Conservation (phyloP, 2,797 vertebrate species). For the Smutsia gigantea region DNA sequence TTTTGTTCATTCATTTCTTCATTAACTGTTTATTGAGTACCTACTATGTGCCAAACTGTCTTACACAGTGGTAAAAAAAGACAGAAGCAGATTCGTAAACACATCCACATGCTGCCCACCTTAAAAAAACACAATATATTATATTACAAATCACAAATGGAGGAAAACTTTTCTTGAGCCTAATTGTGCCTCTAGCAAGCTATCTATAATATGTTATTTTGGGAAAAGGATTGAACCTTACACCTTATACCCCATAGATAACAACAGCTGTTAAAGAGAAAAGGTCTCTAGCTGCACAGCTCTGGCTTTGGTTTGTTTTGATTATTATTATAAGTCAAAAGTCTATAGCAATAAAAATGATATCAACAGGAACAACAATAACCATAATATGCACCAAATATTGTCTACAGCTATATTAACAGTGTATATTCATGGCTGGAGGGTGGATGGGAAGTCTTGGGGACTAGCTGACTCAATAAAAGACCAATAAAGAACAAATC, state of each 20-base stretch:
- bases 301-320: slow-evolving; percentile 75
- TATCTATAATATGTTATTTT: slow-evolving; percentile 40
- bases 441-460: slow-evolving; percentile 13
- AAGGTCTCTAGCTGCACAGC: slow-evolving; percentile 67
- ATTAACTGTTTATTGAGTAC: not conserved
- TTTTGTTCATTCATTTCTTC: not conserved
- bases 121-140: not conserved
- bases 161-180: slow-evolving; percentile 32
- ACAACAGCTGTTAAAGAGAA: slow-evolving; percentile 76
- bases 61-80: not conserved
- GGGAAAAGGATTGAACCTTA: slow-evolving; percentile 27
- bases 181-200: slow-evolving; percentile 36
- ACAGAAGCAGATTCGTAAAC: not conserved
- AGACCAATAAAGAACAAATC: slow-evolving; percentile 75
- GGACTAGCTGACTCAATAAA: slow-evolving; percentile 72
- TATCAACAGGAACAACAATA: slow-evolving; percentile 76
- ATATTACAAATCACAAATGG: not conserved
- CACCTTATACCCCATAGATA: slow-evolving; percentile 28
- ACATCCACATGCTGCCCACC: not conserved
- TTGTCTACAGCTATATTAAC: slow-evolving; percentile 63
- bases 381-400: slow-evolving; percentile 71
- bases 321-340: slow-evolving; percentile 83
- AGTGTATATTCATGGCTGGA: slow-evolving; percentile 54
- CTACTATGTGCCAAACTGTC: not conserved
- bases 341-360: slow-evolving; percentile 82